Conservation (phyloP, 2,888 invertebrate genomes). For the Drosophila nr. perissopoda region DNA sequence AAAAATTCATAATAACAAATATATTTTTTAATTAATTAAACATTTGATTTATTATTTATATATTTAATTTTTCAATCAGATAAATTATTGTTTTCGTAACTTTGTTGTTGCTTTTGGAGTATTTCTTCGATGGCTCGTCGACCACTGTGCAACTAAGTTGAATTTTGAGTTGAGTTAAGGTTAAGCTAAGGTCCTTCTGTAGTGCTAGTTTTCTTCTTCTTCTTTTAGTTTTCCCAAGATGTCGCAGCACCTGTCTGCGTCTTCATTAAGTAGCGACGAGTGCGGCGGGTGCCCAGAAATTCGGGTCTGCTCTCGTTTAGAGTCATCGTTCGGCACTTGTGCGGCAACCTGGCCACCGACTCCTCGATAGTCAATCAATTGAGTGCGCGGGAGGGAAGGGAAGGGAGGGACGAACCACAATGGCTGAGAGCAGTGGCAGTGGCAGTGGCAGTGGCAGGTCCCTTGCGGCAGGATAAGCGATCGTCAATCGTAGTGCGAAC, state of each 20-base stretch:
- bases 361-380: slow-evolving; percentile 66
- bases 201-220: neutral
- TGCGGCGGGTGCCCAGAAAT: slow-evolving; percentile 25
- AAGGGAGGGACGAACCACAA: neutral
- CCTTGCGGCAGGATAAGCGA: slow-evolving; percentile 38
- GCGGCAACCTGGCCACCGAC: neutral
- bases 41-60: no score
- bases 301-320: slow-evolving; percentile 38
- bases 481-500: slow-evolving; percentile 46
- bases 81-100: neutral
- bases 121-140: neutral
- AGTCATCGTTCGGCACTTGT: slow-evolving; percentile 42
- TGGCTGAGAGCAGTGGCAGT: neutral
- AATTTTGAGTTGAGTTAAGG: slow-evolving; percentile 11
- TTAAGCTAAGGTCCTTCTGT: slow-evolving; percentile 5
- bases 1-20: no score
- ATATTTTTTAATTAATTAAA: neutral
- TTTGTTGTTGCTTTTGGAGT: neutral
- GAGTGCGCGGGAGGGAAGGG: neutral
- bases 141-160: slow-evolving; percentile 12
- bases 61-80: neutral
- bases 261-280: slow-evolving; percentile 57
- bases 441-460: slow-evolving; percentile 18
- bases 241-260: slow-evolving; percentile 63
- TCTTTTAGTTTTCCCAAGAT: neutral